Percentiles rank a stretch among this genome's conserved stretches.
Conservation (phyloP, 2,888 invertebrate genomes). For the Bellardia bayeri region DNA sequence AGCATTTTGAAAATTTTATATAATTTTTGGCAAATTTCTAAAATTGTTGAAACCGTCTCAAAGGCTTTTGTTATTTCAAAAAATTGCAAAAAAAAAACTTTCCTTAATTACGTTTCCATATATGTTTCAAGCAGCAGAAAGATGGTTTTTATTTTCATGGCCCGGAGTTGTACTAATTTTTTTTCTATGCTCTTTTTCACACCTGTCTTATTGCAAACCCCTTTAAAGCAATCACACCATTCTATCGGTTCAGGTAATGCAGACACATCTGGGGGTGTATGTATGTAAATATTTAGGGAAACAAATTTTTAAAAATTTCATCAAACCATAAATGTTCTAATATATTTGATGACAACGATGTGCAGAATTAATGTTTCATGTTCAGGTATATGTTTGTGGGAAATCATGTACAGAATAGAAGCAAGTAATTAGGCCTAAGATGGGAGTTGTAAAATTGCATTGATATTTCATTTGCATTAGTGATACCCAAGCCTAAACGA, state of each 20-base stretch:
- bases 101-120: background rate
- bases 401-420: too few relatives aligned
- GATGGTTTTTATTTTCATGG: background rate
- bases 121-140: background rate
- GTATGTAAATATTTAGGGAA: background rate
- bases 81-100: background rate
- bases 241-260: background rate
- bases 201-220: background rate
- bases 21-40: background rate
- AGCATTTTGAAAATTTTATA: background rate
- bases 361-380: background rate
- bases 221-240: conserved; percentile 4
- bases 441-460: background rate
- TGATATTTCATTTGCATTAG: conserved; percentile 21
- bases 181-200: background rate
- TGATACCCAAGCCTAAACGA: background rate
- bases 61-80: background rate
- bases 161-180: background rate
- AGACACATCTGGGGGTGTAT: background rate
- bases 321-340: conserved; percentile 8
- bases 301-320: conserved; percentile 6
- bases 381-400: background rate
- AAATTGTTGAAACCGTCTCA: background rate
- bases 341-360: background rate
- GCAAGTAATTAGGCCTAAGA: background rate